Percentiles rank a stretch among this genome's conserved stretches.
phyloP scores from a whole-genome alignment of 2,113 vertebrate species.

The Falcunculus frontatus region DNA sequence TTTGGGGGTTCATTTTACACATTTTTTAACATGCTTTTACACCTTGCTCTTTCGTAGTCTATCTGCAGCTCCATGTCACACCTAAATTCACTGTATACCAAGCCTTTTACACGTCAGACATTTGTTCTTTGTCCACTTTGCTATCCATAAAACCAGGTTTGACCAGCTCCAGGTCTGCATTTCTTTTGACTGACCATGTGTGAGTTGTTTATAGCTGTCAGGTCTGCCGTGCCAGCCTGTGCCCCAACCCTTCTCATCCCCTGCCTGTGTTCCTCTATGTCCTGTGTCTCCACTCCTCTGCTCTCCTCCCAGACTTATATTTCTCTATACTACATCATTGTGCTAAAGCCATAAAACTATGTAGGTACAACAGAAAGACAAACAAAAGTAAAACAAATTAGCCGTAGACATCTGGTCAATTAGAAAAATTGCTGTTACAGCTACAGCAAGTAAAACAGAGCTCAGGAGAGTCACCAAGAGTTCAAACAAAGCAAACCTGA shows the following conservation, averaged over 20 bases:
- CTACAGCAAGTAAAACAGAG: conserved; percentile 9
- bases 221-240: neutral
- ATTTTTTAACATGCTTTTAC: neutral
- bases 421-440: conserved; percentile 16
- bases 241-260: neutral
- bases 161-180: neutral
- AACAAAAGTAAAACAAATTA: conserved; percentile 24
- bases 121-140: neutral
- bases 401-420: neutral
- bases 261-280: neutral
- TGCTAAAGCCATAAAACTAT: neutral
- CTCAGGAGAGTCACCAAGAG: neutral
- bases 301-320: neutral
- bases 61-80: neutral
- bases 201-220: neutral
- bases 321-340: neutral
- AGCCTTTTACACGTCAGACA: neutral
- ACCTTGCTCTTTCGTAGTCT: neutral
- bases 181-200: neutral
- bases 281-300: neutral
- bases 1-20: neutral
- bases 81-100: neutral
- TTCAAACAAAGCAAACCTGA: conserved; percentile 29
- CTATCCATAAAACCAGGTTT: neutral
- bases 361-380: neutral